A percentile compares a stretch with the other conserved stretches of the same genome.
These are phyloP conservation scores for Corydoras sp. DNA, from an alignment of 2,113 vertebrate genomes.

Conservation along the genomic window DNA sequence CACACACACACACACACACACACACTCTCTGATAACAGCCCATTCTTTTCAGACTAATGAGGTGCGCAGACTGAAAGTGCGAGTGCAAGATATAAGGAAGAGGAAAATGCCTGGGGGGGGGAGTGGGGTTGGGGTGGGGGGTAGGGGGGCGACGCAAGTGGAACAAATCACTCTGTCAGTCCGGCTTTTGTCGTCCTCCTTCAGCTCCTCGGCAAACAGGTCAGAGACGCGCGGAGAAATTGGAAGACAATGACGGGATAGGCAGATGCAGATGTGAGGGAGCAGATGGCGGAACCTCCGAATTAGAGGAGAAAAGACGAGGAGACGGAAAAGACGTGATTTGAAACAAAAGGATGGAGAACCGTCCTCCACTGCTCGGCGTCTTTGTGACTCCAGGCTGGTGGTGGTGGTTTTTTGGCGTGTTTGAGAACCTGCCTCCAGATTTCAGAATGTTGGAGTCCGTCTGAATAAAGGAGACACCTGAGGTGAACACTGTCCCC, in stretches of 20 bases:
- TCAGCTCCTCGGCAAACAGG: slow-evolving; percentile 23
- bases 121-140: not conserved
- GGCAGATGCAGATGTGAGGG: slow-evolving; percentile 22
- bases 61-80: slow-evolving; percentile 17
- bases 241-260: slow-evolving; percentile 22
- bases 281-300: slow-evolving; percentile 33
- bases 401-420: not conserved
- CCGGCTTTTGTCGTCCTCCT: slow-evolving; percentile 42
- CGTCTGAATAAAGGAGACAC: too few relatives aligned
- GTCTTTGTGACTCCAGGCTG: not conserved
- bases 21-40: slow-evolving; percentile 12
- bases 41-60: slow-evolving; percentile 38
- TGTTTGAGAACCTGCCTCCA: not conserved
- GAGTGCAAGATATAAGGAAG: slow-evolving; percentile 31
- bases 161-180: slow-evolving; percentile 45
- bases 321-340: slow-evolving; percentile 1
- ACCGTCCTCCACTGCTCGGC: not conserved
- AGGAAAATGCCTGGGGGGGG: slow-evolving; percentile 24
- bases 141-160: not conserved
- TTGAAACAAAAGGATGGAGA: slow-evolving; percentile 10
- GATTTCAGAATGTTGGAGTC: too few relatives aligned
- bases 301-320: not conserved
- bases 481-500: too few relatives aligned
- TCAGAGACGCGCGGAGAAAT: slow-evolving; percentile 33
- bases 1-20: slow-evolving; percentile 33